Base-by-base conservation (phyloP, 2,888 invertebrate species). In the Nemotelus pantherinus region DNA sequence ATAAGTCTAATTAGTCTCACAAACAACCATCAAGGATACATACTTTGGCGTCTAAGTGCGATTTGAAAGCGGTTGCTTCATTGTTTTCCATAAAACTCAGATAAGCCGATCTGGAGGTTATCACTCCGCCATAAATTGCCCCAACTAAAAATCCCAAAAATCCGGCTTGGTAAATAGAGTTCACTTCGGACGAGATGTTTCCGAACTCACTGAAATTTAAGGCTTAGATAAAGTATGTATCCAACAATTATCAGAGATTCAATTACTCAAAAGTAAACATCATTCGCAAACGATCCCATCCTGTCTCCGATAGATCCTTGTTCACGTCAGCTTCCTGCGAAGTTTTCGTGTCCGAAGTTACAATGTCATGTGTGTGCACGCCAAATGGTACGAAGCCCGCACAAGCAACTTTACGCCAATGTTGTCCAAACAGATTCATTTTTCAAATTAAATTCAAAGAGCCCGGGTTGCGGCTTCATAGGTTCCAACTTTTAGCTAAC, bases 21-120 rank as follows among this genome's bases (percentile, higher is more conserved):
- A 71, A 71, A 70, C 45, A 45, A 68, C 3, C 5, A 70, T 53
- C 3, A n/a, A n/a, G 43, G 53, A 60, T 43, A 72, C 48, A 80
- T 88, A 92, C 93, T 88, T 93, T 92, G 2, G 94, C 94, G 75
- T 93, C 90, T 5, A 90, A 84, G 79, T 92, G 92, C 72, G 89
- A 89, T 71, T 86, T 87, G 84, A 92, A 94, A 71, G 89, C 88
- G 3, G 93, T 92, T 6, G 93, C 94, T 87, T 93, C 90, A 86
- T 94, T 94, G 80, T 89, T 92, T 84, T 91, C 91, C 85, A 94
- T 90, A 82, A 94, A 94, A 82, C 91, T 88, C 60, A 91, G 80
- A 82, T 92, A 93, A 1, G 92, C 89, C 3, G 84, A 83, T 81
- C 90, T 88, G 9, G 93, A 91, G 81, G 88, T 86, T 2, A 89